Base-by-base conservation (phyloP, 64 coral and sea anemone genomes). In the Montipora capricornis region DNA sequence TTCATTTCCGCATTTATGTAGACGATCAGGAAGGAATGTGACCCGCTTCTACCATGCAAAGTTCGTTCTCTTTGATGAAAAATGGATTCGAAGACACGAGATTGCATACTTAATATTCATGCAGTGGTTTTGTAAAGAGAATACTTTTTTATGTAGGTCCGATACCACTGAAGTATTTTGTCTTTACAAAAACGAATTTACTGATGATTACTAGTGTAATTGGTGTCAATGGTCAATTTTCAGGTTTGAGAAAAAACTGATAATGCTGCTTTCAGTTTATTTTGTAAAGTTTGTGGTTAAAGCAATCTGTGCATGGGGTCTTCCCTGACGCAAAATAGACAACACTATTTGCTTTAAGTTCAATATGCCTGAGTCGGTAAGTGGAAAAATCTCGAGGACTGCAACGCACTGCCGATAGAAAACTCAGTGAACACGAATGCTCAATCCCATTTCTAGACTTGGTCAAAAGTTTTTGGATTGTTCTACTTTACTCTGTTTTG, bases 401-500 rank as follows among this genome's bases (percentile, higher is more conserved):
- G 20, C 68, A 71, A 71, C 19, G 20, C 20, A 20, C 20, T 60
- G 53, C 6, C 53, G 37, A 55, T 3, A 11, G 49, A 80, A 80
- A 55, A 55, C 52, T 10, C 52, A 37, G 12, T 1, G 62, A 67
- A 17, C 10, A 67, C 12, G 62, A 55, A 55, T 55, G 52, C 52
- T 5, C 52, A 37, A 37, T 37, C 37, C 37, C 37, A 37, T 37
- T 37, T 37, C 37, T 37, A 37, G 37, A 37, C 37, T 37, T 37
- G 37, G 37, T 37, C 37, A 37, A 20, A 24, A 15, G 10, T 6
- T 2, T 3, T 49, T 16, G 17, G 12, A 59, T 71, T 86, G 44
- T 86, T 83, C 45, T 86, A 19, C 46, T 66, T 68, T 49, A 47
- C 64, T 12, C 49, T 85, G 82, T 85, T 85, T 69, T 85, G 82